Base-by-base conservation (phyloP, 2,113 vertebrate genomes). In the Dryoscopus gambensis region DNA sequence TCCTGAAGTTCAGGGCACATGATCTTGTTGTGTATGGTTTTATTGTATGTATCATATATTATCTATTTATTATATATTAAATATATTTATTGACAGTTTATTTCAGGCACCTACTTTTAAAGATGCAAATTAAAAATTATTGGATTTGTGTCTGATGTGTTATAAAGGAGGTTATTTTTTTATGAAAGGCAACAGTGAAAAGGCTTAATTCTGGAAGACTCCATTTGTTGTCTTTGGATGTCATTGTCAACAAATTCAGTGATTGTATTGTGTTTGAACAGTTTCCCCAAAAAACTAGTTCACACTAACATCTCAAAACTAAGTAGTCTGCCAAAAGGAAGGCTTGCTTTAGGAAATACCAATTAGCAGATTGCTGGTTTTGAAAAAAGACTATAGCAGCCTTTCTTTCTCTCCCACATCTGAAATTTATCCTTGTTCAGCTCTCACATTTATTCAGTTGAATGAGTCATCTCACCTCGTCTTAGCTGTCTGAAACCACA, bases 21-120 rank as follows among this genome's bases (percentile, higher is more conserved):
- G 31, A 50, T 50, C 31, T 37, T 50, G 14, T 31, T 59, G 31
- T 1, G 0, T 44, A 44, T 0, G 0, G 4, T 50, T 86, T 86
- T 68, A 59, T 59, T 68, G 22, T 33, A 50, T 27, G 13, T 37
- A 27, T 27, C 5, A 44, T 68, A 17, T 59, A 21, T 37, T 50
- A 42, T 35, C 10, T 40, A 20, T 62, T 20, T 73, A 21, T 71
- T 25, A 22, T 31, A 22, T 63, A 33, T 44, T 44, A 73, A 62
- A 73, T 73, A 37, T 46, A 44, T 44, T 76, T 76, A 44, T 46
- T 63, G 35, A 46, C 20, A 5, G 9, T 82, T 92, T 70, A 25
- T 81, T 90, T 87, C 85, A 63, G 52, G 53, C 55, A 42, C 44
- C 27, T 68, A 11, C 40, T 89, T 95, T 93, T 79, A 59, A 91